These are phyloP conservation scores for silkworm (Bombyx mori) DNA, from an alignment of 1,140 invertebrate genomes.

Conservation along the genomic window DNA sequence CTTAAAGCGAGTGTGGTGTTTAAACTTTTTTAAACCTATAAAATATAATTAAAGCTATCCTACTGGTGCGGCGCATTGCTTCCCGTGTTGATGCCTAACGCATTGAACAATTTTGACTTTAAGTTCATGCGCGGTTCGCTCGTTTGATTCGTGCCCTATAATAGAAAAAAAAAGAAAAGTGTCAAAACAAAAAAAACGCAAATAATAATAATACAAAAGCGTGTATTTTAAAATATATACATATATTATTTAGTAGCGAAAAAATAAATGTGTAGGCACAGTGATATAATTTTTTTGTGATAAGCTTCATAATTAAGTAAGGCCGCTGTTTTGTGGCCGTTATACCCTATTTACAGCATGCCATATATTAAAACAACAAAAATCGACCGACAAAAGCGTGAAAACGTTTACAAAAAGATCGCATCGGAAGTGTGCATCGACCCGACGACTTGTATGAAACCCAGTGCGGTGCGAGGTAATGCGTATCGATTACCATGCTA, in stretches of 20 bases:
- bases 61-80: constrained; percentile 60
- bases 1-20: constrained; percentile 41
- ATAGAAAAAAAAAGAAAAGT: constrained; percentile 34
- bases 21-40: constrained; percentile 23
- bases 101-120: constrained; percentile 71
- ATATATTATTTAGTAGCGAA: not conserved
- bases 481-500: constrained; percentile 1
- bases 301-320: too few relatives aligned
- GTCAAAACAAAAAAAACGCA: constrained; percentile 33
- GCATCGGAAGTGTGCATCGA: not conserved
- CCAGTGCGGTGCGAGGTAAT: not conserved
- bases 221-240: not conserved
- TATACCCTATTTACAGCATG: too few relatives aligned
- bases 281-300: too few relatives aligned
- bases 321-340: too few relatives aligned
- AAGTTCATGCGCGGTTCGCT: constrained; percentile 68
- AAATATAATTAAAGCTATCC: constrained; percentile 35
- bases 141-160: constrained; percentile 64
- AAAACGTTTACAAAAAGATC: not conserved
- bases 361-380: too few relatives aligned
- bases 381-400: not conserved
- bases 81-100: constrained; percentile 68
- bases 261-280: too few relatives aligned
- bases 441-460: not conserved
- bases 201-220: too few relatives aligned